Evolutionary conservation across 2,113 vertebrate species (phyloP), one percentile per base, ranked within the genome.

Genomic region (Crotophaga sulcirostris): DNA sequence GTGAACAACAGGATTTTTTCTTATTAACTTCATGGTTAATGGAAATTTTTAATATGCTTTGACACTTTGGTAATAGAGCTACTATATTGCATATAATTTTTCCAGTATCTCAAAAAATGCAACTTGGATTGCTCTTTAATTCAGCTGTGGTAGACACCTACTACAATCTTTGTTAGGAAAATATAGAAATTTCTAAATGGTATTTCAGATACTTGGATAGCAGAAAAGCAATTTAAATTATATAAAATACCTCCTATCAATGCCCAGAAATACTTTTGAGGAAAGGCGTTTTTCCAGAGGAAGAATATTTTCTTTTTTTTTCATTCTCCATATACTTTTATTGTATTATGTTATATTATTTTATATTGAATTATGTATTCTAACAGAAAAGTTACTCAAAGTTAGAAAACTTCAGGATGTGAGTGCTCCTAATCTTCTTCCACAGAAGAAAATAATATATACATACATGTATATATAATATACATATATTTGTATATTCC

Each of bases 401-500:
- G 1, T 58, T 77, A 55, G 38, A 54, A 75, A 63, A 42, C 5
- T 34, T 82, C 13, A 69, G 28, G 16, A 36, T 77, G 16, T 73
- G 34, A 80, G 33, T 19, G 31, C 33, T 89, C 25, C 24, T 31
- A 68, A 13, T 63, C 54, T 79, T 91, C 26, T 59, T 72, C 20
- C 21, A 19, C 11, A 64, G n/a, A 54, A 26, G 9, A 69, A 80
- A 86, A 68, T 28, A n/a, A 24, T 70, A 21, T 25, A 26, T 44
- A 36, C 4, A 11, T 20, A 24, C 7, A 16, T 20, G 13, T 34
- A 49, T n/a, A 13, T 51, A 33, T 47, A 34, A 59, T 25, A 62
- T n/a, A 34, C 8, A 38, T 1, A n/a, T 23, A 0, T 29, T 0
- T 26, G 23, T 38, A 13, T 73, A 52, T 40, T 66, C 21, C 2